Base-by-base conservation (phyloP, 2,888 invertebrate species). In the Trichopoda pennipes region DNA sequence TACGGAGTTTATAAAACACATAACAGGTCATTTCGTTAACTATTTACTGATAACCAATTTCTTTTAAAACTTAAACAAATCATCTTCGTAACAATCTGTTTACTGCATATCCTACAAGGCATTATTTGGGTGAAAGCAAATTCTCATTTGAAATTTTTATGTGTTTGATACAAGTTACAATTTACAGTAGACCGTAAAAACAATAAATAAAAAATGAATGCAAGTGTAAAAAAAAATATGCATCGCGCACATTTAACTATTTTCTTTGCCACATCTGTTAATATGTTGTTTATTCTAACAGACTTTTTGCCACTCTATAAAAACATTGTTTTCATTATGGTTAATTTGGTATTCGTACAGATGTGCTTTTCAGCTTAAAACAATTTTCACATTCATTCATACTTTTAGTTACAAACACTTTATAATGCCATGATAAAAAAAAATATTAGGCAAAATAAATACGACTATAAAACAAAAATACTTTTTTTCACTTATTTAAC, bases 341-440 rank as follows among this genome's bases (percentile, higher is more conserved):
- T 83, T 83, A 80, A 83, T 83, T 83, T 83, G 83, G 77, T 80
- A 77, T 83, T 80, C 80, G 70, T 70, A 82, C 81, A 82, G 81
- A 78, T 82, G 81, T 78, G 81, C 81, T 81, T 81, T 81, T 81
- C 74, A 74, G 78, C 78, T 78, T 74, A 69, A 75, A 81, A 77
- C 60, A 68, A 68, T 66, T 79, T 66, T 60, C 44, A 66, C 38
- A 72, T 16, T 61, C 75, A 66, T 42, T 21, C 19, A 61, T 17
- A 35, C 56, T 21, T 17, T 16, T 38, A 49, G 10, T 61, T 16
- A 35, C 23, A 49, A 7, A n/a, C 23, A 35, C 9, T 8, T 51
- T 28, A 28, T 28, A 28, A 28, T 44, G 68, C 55, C 42, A 4
- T 64, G 74, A 64, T 64, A 56, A 49, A 38, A 64, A 56, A 56